Evolutionary conservation across 2,113 vertebrate species (phyloP).

Genomic region (Vombatus ursinus): DNA sequence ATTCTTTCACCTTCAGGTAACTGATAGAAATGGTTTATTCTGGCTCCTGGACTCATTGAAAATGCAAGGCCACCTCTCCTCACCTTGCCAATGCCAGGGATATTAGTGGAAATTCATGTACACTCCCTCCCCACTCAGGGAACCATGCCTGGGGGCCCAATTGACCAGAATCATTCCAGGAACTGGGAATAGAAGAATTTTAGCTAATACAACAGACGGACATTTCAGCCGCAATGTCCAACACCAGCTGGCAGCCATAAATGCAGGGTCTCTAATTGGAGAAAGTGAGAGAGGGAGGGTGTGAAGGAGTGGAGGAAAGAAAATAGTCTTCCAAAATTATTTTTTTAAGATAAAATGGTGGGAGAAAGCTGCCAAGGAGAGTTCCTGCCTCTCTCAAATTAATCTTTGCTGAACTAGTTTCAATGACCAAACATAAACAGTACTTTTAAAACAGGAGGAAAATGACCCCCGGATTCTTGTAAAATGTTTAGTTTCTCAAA

Average conservation of each 20-base stretch:
- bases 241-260: not conserved
- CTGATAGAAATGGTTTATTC: slow-evolving; percentile 76
- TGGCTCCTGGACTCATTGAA: slow-evolving; percentile 63
- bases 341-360: slow-evolving; percentile 37
- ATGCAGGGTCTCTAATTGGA: not conserved
- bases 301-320: not conserved
- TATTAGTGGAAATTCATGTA: slow-evolving; percentile 84
- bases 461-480: not conserved
- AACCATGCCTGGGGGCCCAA: slow-evolving; percentile 87
- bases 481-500: not conserved
- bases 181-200: slow-evolving; percentile 82
- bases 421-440: slow-evolving; percentile 43
- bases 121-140: slow-evolving; percentile 75
- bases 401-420: slow-evolving; percentile 45
- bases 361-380: slow-evolving; percentile 43
- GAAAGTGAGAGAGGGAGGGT: not conserved
- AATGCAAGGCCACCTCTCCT: slow-evolving; percentile 76
- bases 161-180: slow-evolving; percentile 89
- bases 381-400: not conserved
- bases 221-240: not conserved
- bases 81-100: slow-evolving; percentile 90
- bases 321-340: not conserved
- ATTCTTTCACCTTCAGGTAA: slow-evolving; percentile 66
- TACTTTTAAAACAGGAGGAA: not conserved
- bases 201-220: slow-evolving; percentile 64